These are phyloP conservation scores for Cheilosia impressa DNA, from an alignment of 2,888 invertebrate genomes.

Conservation along the genomic window DNA sequence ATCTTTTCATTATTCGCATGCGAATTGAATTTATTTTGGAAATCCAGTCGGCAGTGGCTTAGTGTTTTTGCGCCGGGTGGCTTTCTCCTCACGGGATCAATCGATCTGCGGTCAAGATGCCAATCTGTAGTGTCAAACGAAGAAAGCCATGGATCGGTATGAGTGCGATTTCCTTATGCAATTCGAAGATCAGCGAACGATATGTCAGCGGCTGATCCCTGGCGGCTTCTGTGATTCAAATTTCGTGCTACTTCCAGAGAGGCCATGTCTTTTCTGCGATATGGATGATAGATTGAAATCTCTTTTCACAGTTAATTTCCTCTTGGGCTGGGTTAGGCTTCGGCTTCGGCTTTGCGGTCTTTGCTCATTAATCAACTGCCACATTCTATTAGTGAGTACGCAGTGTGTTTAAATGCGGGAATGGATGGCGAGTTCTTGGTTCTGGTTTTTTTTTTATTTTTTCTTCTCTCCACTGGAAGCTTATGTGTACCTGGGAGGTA, in stretches of 20 bases:
- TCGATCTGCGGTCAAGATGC: constrained; percentile 48
- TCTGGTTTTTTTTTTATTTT: neutral
- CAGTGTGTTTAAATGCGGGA: constrained; percentile 12
- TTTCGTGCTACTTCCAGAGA: constrained; percentile 44
- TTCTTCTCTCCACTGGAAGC: neutral
- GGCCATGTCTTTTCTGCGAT: constrained; percentile 19
- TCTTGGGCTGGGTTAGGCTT: constrained; percentile 18
- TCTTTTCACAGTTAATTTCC: constrained; percentile 46
- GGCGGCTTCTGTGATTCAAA: constrained; percentile 53
- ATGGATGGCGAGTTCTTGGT: constrained; percentile 23
- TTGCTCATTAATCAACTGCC: constrained; percentile 47
- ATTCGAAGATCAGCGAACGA: constrained; percentile 19
- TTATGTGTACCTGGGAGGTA: constrained; percentile 15
- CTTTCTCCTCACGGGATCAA: constrained; percentile 51
- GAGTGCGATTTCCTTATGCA: constrained; percentile 42
- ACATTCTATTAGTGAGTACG: constrained; percentile 40
- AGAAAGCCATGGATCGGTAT: constrained; percentile 6
- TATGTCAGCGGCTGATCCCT: constrained; percentile 34
- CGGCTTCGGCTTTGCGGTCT: constrained; percentile 1
- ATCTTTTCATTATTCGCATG: constrained; percentile 42
- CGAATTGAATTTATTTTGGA: constrained; percentile 15
- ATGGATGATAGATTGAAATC: constrained; percentile 39
- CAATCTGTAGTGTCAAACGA: constrained; percentile 51
- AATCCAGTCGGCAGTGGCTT: neutral
- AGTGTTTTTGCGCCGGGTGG: constrained; percentile 2